A percentile compares a stretch with the other conserved stretches of the same genome.
Conservation (phyloP, 2,113 vertebrate species). For the Vulpes vulpes region DNA sequence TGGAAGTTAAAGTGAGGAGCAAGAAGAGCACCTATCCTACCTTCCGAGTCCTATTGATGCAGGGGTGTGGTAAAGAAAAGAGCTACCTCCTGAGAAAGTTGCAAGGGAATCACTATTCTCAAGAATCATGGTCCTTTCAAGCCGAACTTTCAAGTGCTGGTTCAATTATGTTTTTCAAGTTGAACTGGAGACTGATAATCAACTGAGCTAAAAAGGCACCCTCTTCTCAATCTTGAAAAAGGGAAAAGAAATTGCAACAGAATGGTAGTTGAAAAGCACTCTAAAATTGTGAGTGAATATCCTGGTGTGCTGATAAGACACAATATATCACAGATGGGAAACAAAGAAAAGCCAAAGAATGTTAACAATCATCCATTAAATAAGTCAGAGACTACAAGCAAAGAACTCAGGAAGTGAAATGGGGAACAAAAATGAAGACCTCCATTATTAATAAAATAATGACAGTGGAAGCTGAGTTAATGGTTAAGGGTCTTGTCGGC, state of each 20-base stretch:
- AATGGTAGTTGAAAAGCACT: conserved; percentile 47
- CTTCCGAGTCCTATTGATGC: background rate
- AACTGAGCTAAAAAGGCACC: background rate
- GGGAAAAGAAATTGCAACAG: conserved; percentile 5
- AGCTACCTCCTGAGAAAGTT: background rate
- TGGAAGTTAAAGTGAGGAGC: background rate
- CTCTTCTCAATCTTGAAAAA: conserved; percentile 31
- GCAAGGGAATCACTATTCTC: background rate
- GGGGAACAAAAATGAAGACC: background rate
- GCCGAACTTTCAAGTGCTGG: background rate
- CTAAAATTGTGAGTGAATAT: conserved; percentile 36
- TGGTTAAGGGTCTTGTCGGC: background rate
- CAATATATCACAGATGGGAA: conserved; percentile 35
- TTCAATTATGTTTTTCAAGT: conserved; percentile 1
- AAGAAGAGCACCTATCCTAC: background rate
- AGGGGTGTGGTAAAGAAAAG: background rate
- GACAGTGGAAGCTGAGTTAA: background rate
- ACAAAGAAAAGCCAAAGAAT: conserved; percentile 20
- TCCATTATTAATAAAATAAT: conserved; percentile 49
- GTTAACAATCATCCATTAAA: conserved; percentile 43
- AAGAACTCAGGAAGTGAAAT: conserved; percentile 2
- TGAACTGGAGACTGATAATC: background rate
- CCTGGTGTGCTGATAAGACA: background rate
- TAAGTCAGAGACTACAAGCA: conserved; percentile 19
- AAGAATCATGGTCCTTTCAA: background rate